Evolutionary conservation across 2,797 vertebrate genomes (phyloP).

Genomic region (Meriones psammophilus): DNA sequence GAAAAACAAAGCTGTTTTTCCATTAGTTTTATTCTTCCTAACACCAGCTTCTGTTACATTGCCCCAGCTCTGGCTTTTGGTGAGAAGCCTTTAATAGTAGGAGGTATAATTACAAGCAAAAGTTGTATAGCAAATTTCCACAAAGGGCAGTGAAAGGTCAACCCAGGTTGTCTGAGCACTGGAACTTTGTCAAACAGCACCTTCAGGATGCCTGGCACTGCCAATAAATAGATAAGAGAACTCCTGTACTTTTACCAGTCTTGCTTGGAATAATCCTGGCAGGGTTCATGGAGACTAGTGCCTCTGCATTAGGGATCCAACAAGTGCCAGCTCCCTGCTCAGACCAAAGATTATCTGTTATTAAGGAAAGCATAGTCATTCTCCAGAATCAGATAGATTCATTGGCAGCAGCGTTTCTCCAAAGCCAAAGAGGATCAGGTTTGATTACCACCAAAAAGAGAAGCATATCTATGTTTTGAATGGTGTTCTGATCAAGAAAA

Average conservation of each 20-base stretch:
- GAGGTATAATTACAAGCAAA: too few species aligned
- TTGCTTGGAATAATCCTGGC: neutral
- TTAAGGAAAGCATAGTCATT: neutral
- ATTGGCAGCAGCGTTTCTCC: neutral
- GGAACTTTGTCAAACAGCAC: too few species aligned
- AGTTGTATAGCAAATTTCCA: too few species aligned
- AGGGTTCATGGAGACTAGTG: neutral
- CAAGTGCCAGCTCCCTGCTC: neutral
- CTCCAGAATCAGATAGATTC: neutral
- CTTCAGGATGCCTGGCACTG: too few species aligned
- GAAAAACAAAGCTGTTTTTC: too few species aligned
- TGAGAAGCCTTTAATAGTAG: too few species aligned
- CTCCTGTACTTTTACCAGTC: neutral
- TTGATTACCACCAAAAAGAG: neutral
- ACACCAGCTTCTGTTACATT: too few species aligned
- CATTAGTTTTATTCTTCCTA: too few species aligned
- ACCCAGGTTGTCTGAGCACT: too few species aligned
- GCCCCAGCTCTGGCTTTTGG: too few species aligned
- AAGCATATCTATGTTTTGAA: neutral
- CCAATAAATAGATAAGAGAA: neutral
- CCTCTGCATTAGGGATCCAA: neutral
- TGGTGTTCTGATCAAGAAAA: too few species aligned
- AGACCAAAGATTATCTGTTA: neutral
- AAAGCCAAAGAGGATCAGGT: neutral
- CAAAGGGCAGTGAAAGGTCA: too few species aligned